Conservation (phyloP, 1,140 invertebrate species). For the Goniozus legneri region DNA sequence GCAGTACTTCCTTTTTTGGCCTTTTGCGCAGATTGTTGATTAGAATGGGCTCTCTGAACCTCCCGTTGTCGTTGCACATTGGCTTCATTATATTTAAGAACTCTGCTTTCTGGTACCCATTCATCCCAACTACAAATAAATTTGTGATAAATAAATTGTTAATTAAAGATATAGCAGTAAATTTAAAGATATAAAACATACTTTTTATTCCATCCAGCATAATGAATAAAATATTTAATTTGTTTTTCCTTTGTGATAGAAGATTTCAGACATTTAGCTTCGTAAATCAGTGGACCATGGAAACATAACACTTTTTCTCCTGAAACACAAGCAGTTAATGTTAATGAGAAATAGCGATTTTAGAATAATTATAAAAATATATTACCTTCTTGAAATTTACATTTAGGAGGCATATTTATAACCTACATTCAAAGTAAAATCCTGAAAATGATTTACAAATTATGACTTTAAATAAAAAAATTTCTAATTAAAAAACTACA, state of each 20-base stretch:
- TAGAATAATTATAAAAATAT: constrained; percentile 9
- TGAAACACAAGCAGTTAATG: constrained; percentile 42
- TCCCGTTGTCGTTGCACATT: constrained; percentile 90
- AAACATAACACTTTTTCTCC: constrained; percentile 95
- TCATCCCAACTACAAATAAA: constrained; percentile 83
- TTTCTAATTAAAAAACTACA: no score
- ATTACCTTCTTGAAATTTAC: constrained; percentile 49
- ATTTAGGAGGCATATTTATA: constrained; percentile 44
- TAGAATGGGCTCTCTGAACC: constrained; percentile 76
- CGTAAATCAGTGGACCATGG: constrained; percentile 91
- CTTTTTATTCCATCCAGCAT: constrained; percentile 98
- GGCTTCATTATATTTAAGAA: constrained; percentile 88
- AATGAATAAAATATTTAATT: constrained; percentile 91
- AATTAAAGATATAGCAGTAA: not conserved
- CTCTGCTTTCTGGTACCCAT: constrained; percentile 92
- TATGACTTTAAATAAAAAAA: no score
- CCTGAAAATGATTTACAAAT: no score
- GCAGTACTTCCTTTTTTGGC: constrained; percentile 41
- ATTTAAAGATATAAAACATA: constrained; percentile 51
- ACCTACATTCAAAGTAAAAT: no score
- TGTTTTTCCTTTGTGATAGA: constrained; percentile 80
- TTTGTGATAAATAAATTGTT: constrained; percentile 1
- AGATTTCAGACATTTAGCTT: constrained; percentile 90
- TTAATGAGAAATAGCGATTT: no score
- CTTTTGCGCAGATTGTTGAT: constrained; percentile 57